phyloP scores from a whole-genome alignment of 2,113 vertebrate genomes.

The Oncorhynchus gorbuscha region DNA sequence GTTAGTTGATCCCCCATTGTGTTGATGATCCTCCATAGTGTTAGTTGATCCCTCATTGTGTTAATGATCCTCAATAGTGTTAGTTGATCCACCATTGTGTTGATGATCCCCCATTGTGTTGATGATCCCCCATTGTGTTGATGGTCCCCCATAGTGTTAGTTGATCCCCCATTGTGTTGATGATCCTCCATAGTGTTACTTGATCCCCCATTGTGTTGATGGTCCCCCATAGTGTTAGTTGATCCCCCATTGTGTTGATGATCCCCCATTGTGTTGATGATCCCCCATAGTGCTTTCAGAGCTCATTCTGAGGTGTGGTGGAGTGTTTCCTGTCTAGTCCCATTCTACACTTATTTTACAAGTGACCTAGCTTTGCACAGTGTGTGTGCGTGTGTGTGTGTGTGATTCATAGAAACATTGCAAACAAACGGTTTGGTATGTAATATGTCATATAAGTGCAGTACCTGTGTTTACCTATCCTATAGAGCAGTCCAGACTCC shows the following conservation, averaged over 20 bases:
- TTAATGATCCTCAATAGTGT: too few species aligned
- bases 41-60: too few species aligned
- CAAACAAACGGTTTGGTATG: not conserved
- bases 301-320: not conserved
- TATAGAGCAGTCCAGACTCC: slow-evolving; percentile 43
- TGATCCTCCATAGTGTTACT: not conserved
- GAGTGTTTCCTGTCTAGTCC: not conserved
- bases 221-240: not conserved
- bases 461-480: slow-evolving; percentile 28
- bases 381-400: not conserved
- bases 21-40: too few species aligned
- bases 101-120: too few species aligned
- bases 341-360: too few species aligned
- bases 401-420: too few species aligned
- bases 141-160: too few species aligned
- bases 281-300: slow-evolving; percentile 14
- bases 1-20: too few species aligned
- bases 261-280: slow-evolving; percentile 5
- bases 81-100: too few species aligned
- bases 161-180: not conserved
- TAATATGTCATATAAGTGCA: not conserved
- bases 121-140: too few species aligned
- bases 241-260: not conserved
- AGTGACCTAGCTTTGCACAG: too few species aligned
- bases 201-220: not conserved